Conservation (phyloP, 1,140 invertebrate genomes). For the Macrostomum lignano region DNA sequence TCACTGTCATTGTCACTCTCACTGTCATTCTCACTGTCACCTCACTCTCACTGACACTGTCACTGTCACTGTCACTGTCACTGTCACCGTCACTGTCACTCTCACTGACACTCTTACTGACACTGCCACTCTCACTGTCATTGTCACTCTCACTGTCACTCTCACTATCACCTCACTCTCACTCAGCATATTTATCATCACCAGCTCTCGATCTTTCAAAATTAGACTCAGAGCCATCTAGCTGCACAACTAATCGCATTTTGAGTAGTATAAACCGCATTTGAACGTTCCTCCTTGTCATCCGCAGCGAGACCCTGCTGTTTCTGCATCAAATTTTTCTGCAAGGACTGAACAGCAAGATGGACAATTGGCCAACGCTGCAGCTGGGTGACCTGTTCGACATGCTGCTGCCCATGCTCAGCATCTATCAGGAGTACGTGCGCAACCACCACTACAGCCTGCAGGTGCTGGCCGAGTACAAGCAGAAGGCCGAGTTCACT, state of each 20-base stretch:
- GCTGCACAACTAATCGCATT: not conserved
- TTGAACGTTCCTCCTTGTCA: conserved; percentile 8
- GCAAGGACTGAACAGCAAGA: conserved; percentile 59
- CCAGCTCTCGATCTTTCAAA: conserved; percentile 2
- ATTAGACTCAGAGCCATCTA: not conserved
- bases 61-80: too few relatives aligned
- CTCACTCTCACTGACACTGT: too few relatives aligned
- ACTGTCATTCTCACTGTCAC: too few relatives aligned
- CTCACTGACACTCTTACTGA: too few relatives aligned
- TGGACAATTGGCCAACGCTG: conserved; percentile 68
- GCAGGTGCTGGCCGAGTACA: conserved; percentile 69
- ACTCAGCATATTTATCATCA: too few relatives aligned
- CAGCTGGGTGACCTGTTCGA: conserved; percentile 66
- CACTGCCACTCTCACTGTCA: too few relatives aligned
- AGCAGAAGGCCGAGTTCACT: conserved; percentile 49
- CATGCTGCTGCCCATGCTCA: conserved; percentile 67
- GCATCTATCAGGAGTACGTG: conserved; percentile 75
- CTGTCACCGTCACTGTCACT: too few relatives aligned
- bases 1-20: too few relatives aligned
- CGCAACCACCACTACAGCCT: conserved; percentile 68
- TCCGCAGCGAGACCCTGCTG: conserved; percentile 48
- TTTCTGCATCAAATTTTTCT: conserved; percentile 80
- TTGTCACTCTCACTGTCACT: too few relatives aligned
- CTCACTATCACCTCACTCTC: too few relatives aligned
- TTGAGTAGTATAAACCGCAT: conserved; percentile 3